Evolutionary conservation across 2,113 vertebrate species (phyloP).

Genomic region (Leptobrachium ailaonicum): DNA sequence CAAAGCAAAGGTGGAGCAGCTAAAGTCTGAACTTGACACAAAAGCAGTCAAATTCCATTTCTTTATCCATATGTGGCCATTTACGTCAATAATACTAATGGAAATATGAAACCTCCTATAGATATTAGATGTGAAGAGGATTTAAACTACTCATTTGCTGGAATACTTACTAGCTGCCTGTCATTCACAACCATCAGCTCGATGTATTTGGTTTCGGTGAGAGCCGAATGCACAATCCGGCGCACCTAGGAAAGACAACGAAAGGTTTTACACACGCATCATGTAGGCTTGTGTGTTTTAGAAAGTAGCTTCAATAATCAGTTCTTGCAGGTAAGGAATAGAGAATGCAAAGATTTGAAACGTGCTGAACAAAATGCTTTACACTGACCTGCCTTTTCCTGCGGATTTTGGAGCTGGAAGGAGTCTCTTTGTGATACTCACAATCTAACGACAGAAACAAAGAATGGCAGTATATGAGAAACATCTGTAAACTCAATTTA

Average conservation of each 20-base stretch:
- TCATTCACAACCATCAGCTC: slow-evolving; percentile 93
- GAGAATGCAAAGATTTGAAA: too few relatives aligned
- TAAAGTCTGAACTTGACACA: too few relatives aligned
- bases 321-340: too few relatives aligned
- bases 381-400: slow-evolving; percentile 46
- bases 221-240: slow-evolving; percentile 81
- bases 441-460: slow-evolving; percentile 14
- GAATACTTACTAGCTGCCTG: slow-evolving; percentile 79
- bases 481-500: too few relatives aligned
- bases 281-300: too few relatives aligned
- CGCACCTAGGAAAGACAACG: slow-evolving; percentile 63
- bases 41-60: too few relatives aligned
- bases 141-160: not conserved
- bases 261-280: not conserved
- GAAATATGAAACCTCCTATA: too few relatives aligned
- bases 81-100: too few relatives aligned
- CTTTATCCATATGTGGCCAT: too few relatives aligned
- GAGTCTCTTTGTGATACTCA: slow-evolving; percentile 11
- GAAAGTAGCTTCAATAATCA: too few relatives aligned
- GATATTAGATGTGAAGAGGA: not conserved
- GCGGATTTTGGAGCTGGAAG: slow-evolving; percentile 32
- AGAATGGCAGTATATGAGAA: not conserved
- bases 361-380: not conserved
- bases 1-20: too few relatives aligned
- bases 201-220: slow-evolving; percentile 94